A percentile compares a stretch with the other conserved stretches of the same genome.
phyloP scores from a whole-genome alignment of 2,888 invertebrate species.

The Cynaeus angustus region DNA sequence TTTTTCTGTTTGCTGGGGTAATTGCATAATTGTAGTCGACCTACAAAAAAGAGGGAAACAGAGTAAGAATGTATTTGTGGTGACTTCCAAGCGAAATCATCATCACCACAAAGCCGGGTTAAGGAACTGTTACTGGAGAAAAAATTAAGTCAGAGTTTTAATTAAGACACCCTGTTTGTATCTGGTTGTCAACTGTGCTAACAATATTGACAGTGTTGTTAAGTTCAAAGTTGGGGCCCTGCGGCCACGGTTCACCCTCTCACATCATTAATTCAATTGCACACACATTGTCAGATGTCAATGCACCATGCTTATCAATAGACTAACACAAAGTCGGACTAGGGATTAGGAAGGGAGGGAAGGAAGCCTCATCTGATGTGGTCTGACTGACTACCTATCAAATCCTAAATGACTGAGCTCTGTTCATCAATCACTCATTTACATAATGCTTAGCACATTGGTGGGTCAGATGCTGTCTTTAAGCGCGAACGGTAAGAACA shows the following conservation, averaged over 20 bases:
- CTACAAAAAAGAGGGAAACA: too few relatives aligned
- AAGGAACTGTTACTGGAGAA: too few relatives aligned
- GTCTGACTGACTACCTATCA: conserved; percentile 65
- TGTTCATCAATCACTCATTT: conserved; percentile 71
- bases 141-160: conserved; percentile 24
- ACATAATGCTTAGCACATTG: conserved; percentile 59
- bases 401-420: conserved; percentile 68
- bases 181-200: conserved; percentile 31
- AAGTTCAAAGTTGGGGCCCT: conserved; percentile 46
- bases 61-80: too few relatives aligned
- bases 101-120: too few relatives aligned
- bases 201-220: conserved; percentile 45
- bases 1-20: too few relatives aligned
- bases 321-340: conserved; percentile 61
- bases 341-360: conserved; percentile 62
- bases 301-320: conserved; percentile 71
- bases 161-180: conserved; percentile 37
- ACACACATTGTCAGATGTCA: conserved; percentile 70
- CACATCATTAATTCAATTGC: conserved; percentile 56
- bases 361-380: conserved; percentile 69
- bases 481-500: conserved; percentile 50
- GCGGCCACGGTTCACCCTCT: conserved; percentile 47
- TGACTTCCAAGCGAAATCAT: too few relatives aligned
- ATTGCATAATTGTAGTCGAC: too few relatives aligned
- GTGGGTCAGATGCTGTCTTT: conserved; percentile 59